Evolutionary conservation across 2,888 invertebrate genomes (phyloP), one percentile per base, ranked within the genome.

Genomic region (Sclerodermus sp.): DNA sequence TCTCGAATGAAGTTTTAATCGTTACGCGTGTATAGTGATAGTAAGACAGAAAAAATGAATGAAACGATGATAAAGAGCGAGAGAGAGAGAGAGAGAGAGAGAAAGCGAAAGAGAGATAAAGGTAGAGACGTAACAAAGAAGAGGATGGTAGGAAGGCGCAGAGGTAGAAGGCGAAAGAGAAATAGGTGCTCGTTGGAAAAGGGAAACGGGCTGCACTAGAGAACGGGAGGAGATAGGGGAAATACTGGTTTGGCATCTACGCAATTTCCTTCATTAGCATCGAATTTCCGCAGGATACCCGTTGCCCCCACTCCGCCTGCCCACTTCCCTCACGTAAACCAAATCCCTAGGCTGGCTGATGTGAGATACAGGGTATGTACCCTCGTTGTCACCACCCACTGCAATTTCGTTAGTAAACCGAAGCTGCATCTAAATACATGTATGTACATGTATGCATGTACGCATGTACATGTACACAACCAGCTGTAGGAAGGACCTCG

Each of bases 201-300:
- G 13, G 34, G 34, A 34, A 23, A 5, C 38, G 5, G 34, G 12
- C 29, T 15, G 16, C 45, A 34, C n/a, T 34, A 34, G 34, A 13
- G 34, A 15, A 13, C 42, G 18, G 37, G 12, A 30, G 13, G 13
- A 53, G 58, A 60, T 55, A 58, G 55, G 59, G 57, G 63, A 61
- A 61, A 64, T 64, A 60, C 64, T 55, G 62, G 65, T 64, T 68
- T 57, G 66, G 63, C 64, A 66, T 67, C 67, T 69, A 66, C 67
- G 66, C 67, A 67, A 68, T 68, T 68, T 68, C 68, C 67, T 67
- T 67, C 64, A 67, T 65, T 67, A 67, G 66, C 67, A 68, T 68
- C 66, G 61, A 68, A 68, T 68, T 68, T 68, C 68, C 68, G 66
- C 58, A 62, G 58, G 58, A 63, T 51, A 51, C 53, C 41, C 50